Evolutionary conservation across 2,113 vertebrate species (phyloP).

Genomic region (Indicator indicator): DNA sequence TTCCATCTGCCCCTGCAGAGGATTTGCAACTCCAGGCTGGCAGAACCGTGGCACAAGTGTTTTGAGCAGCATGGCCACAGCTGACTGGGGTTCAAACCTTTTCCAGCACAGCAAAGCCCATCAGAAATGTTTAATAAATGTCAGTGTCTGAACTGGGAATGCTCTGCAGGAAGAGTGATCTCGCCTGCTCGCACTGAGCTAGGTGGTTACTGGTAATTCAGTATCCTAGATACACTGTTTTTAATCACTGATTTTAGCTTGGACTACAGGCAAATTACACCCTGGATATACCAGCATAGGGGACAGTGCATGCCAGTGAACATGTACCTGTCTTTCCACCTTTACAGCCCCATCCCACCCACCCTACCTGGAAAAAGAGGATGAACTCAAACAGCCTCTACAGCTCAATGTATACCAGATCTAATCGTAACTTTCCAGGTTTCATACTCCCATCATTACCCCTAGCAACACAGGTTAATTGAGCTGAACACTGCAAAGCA

Average conservation of each 20-base stretch:
- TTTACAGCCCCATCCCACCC: background rate
- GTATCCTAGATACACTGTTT: background rate
- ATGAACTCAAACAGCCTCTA: background rate
- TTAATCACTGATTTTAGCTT: background rate
- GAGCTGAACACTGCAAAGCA: background rate
- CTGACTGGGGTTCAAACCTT: background rate
- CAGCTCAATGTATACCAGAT: background rate
- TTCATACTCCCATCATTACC: background rate
- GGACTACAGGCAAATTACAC: background rate
- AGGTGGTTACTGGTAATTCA: background rate
- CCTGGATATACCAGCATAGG: background rate
- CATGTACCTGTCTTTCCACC: background rate
- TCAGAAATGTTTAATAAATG: background rate
- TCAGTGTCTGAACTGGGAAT: background rate
- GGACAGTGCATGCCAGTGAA: background rate
- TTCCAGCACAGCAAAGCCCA: background rate
- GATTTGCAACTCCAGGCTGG: background rate
- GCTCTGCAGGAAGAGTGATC: background rate
- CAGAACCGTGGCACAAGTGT: background rate
- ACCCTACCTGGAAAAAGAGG: background rate
- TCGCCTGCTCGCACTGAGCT: background rate
- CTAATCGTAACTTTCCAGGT: background rate
- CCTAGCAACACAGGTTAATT: background rate
- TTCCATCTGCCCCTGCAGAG: background rate
- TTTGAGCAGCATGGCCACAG: accelerated